phyloP scores from a whole-genome alignment of 2,113 vertebrate genomes.

The Corythornis cristatus region DNA sequence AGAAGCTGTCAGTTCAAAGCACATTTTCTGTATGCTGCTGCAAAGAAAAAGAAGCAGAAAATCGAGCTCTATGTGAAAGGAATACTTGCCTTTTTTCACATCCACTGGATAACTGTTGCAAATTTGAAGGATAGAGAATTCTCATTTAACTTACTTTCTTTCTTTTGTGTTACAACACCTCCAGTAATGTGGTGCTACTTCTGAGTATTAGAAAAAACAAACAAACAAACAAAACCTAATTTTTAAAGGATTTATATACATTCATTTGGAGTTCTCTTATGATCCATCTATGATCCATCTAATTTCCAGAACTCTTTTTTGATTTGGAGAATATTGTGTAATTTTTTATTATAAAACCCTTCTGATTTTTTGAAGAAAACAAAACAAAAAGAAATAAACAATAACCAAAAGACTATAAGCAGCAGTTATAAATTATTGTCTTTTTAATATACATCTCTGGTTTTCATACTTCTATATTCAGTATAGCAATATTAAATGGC shows the following conservation, averaged over 20 bases:
- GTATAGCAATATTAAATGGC: not conserved
- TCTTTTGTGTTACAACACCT: not conserved
- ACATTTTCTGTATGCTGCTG: not conserved
- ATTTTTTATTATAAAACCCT: not conserved
- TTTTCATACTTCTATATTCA: not conserved
- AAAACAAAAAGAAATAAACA: not conserved
- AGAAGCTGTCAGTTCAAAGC: not conserved
- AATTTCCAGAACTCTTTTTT: not conserved
- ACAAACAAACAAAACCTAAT: not conserved
- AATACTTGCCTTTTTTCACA: not conserved
- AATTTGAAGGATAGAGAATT: not conserved
- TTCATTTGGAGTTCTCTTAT: not conserved
- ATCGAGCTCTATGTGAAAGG: accelerated
- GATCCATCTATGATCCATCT: not conserved
- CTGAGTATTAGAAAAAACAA: not conserved
- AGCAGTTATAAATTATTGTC: not conserved
- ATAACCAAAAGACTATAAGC: not conserved
- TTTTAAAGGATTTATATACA: not conserved
- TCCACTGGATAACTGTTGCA: not conserved
- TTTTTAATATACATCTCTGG: not conserved
- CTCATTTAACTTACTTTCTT: not conserved
- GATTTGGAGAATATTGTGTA: not conserved
- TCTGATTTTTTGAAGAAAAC: not conserved
- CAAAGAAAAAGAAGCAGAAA: not conserved
- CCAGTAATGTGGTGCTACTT: not conserved